These are phyloP conservation scores for Lithophane semibrunnea DNA, from an alignment of 2,888 invertebrate species.

Conservation along the genomic window DNA sequence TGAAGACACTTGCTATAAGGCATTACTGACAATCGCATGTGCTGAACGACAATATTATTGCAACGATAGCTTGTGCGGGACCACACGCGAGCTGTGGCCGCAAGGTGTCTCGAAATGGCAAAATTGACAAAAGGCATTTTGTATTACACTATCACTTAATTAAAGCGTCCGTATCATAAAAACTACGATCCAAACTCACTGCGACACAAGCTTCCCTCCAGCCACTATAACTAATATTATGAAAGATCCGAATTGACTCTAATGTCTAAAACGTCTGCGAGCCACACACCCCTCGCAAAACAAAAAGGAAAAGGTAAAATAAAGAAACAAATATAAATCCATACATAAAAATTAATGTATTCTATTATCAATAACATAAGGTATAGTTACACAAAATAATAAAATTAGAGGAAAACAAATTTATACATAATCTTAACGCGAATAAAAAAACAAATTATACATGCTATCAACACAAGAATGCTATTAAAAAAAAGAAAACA, in stretches of 20 bases:
- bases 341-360: constrained; percentile 91
- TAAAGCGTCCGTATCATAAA: constrained; percentile 65
- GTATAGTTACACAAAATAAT: constrained; percentile 90
- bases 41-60: constrained; percentile 53
- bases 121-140: constrained; percentile 72
- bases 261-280: constrained; percentile 35
- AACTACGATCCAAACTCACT: constrained; percentile 46
- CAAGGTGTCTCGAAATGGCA: constrained; percentile 51
- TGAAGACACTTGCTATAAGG: constrained; percentile 75
- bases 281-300: constrained; percentile 61
- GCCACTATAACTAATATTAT: constrained; percentile 37
- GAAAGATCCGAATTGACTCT: constrained; percentile 62
- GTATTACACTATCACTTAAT: constrained; percentile 70
- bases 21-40: constrained; percentile 63
- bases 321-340: constrained; percentile 84
- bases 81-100: constrained; percentile 23
- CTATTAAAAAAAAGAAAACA: constrained; percentile 85
- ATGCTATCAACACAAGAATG: constrained; percentile 88
- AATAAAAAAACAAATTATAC: constrained; percentile 89
- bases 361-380: constrained; percentile 90
- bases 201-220: constrained; percentile 42
- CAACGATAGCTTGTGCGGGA: constrained; percentile 44
- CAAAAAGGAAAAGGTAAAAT: constrained; percentile 75
- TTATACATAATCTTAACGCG: constrained; percentile 90
- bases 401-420: constrained; percentile 90